Base-by-base conservation (phyloP, 2,888 invertebrate species). In the Xanthia togata region DNA sequence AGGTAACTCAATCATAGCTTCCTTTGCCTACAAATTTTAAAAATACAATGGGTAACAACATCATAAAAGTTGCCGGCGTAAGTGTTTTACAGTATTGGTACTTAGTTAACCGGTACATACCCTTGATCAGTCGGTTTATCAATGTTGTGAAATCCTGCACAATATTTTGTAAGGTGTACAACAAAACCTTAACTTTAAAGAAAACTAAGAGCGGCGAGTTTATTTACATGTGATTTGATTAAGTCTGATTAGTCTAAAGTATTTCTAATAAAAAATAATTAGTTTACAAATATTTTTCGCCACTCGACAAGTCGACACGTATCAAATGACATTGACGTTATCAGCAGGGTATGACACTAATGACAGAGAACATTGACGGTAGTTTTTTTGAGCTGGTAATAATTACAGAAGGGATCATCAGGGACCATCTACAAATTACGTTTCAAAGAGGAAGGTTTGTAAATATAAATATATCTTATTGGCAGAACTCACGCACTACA, bases 1-100 rank as follows among this genome's bases (percentile, higher is more conserved):
- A 79, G 98, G 98, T 78, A 97, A 90, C 87, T 97, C 97, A 55
- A 93, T 90, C 95, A 95, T 95, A 59, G 35, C 86, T 31, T 50
- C 11, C 9, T 35, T 41, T 26, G 23, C 26, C 72, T 86, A 12
- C 0, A 44, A 59, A 68, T 57, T 47, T 62, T 1, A 23, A 82
- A 55, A 47, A n/a, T 2, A 9, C 0, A 53, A 55, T 26, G 0
- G 4, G 14, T 53, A 65, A 60, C 3, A 67, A 31, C 4, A 12
- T 44, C 14, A 2, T 38, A 26, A 4, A 23, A 38, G 26, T n/a
- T 1, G 11, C 12, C 5, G 9, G 26, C 53, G 11, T 53, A 23
- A 12, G 23, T 53, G 17, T 26, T 80, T 50, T 9, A 17, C 9
- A 2, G 9, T 53, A 11, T 50, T 23, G 1, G 0, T n/a, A 53